phyloP scores from a whole-genome alignment of 2,113 vertebrate genomes.

The Cololabis saira region DNA sequence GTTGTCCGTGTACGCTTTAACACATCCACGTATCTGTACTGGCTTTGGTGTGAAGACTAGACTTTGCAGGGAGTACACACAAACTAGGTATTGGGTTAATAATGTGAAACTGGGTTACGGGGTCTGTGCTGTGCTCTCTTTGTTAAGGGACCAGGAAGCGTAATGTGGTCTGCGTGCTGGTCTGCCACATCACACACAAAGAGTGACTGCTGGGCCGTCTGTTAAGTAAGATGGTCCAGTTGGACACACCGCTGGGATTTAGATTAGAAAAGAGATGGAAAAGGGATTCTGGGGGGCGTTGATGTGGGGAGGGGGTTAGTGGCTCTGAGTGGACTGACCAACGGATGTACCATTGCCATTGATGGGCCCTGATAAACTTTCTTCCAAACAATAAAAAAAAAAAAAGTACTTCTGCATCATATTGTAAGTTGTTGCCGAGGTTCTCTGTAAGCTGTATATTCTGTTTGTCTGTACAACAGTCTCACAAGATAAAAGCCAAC shows the following conservation, averaged over 20 bases:
- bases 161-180: slow-evolving; percentile 8
- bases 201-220: slow-evolving; percentile 33
- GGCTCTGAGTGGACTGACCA: neutral
- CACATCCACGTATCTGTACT: slow-evolving; percentile 2
- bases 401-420: too few species aligned
- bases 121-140: slow-evolving; percentile 39
- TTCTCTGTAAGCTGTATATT: too few species aligned
- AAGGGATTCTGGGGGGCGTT: neutral
- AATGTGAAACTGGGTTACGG: slow-evolving; percentile 56
- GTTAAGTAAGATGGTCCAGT: slow-evolving; percentile 22
- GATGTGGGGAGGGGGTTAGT: slow-evolving; percentile 5
- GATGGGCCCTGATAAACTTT: neutral
- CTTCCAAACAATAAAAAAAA: too few species aligned
- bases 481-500: neutral
- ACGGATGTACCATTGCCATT: neutral
- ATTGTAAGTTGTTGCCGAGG: too few species aligned
- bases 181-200: slow-evolving; percentile 41
- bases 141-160: slow-evolving; percentile 39
- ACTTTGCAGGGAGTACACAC: too few species aligned
- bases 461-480: neutral
- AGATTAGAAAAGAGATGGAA: slow-evolving; percentile 55
- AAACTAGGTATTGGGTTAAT: slow-evolving; percentile 41
- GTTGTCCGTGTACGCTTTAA: neutral
- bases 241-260: slow-evolving; percentile 54
- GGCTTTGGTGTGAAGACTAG: neutral